Percentiles rank a stretch among this genome's conserved stretches.
Evolutionary conservation across 2,888 invertebrate genomes (phyloP).

Genomic region (Hermaeophaga mercurialis): DNA sequence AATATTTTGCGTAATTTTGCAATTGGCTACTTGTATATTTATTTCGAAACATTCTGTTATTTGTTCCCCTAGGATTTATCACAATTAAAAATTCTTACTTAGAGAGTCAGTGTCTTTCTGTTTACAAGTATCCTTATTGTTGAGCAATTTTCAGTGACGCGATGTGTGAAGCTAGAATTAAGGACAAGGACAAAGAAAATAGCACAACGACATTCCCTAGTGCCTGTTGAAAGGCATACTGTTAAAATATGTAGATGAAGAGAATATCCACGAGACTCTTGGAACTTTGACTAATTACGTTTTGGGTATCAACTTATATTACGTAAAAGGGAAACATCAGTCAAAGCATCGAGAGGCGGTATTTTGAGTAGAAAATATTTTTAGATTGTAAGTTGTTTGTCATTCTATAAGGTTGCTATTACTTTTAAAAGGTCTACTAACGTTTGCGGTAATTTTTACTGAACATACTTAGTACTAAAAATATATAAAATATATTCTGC

Average conservation of each 20-base stretch:
- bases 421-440: too few species aligned
- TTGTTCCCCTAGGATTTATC: too few species aligned
- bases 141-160: not conserved
- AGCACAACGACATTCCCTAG: conserved; percentile 9
- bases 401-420: too few species aligned
- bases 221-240: not conserved
- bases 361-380: too few species aligned
- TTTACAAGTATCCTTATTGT: conserved; percentile 3
- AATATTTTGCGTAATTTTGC: too few species aligned
- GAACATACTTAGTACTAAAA: too few species aligned
- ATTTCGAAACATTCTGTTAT: too few species aligned
- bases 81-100: not conserved
- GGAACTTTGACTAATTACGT: conserved; percentile 7
- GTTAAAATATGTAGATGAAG: conserved; percentile 1
- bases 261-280: conserved; percentile 6
- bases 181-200: not conserved
- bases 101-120: not conserved
- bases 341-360: not conserved
- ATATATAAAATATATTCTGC: too few species aligned
- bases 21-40: too few species aligned
- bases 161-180: not conserved
- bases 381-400: too few species aligned
- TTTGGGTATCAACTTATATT: not conserved
- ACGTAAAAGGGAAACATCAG: not conserved
- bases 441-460: too few species aligned